Conservation (phyloP, 1,140 invertebrate species). For the Tribolium madens region DNA sequence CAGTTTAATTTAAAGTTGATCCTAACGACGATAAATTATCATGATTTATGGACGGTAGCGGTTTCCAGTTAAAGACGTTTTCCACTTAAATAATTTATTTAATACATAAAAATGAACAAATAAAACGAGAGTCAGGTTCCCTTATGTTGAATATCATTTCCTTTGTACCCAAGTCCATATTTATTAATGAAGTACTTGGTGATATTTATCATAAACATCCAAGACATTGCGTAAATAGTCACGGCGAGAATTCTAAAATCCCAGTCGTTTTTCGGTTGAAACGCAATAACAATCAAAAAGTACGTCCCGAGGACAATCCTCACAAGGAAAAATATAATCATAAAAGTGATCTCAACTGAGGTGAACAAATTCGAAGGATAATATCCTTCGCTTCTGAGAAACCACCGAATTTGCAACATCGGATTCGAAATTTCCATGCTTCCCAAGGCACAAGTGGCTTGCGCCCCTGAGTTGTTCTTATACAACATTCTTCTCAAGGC, state of each 20-base stretch:
- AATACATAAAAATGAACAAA: not conserved
- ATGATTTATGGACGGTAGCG: not conserved
- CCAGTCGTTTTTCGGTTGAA: conserved; percentile 55
- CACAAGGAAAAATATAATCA: conserved; percentile 58
- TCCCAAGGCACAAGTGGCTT: conserved; percentile 68
- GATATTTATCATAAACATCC: conserved; percentile 61
- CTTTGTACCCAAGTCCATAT: conserved; percentile 39
- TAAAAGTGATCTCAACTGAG: conserved; percentile 59
- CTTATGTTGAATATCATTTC: not conserved
- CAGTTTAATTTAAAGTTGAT: conserved; percentile 33
- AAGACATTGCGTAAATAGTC: conserved; percentile 61
- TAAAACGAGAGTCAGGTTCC: not conserved
- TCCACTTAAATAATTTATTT: too few species aligned
- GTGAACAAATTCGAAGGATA: conserved; percentile 54
- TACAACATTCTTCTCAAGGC: conserved; percentile 67
- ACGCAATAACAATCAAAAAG: conserved; percentile 52
- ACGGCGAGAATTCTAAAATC: conserved; percentile 59
- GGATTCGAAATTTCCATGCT: conserved; percentile 72
- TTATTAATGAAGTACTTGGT: conserved; percentile 55
- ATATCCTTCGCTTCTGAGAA: conserved; percentile 62
- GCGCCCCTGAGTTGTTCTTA: conserved; percentile 67
- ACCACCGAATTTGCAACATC: conserved; percentile 71
- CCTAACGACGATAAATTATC: conserved; percentile 25
- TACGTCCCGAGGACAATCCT: conserved; percentile 61
- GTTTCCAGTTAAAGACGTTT: not conserved